A percentile compares a stretch with the other conserved stretches of the same genome.
Conservation (phyloP, 2,113 vertebrate species). For the Fregetta grallaria region DNA sequence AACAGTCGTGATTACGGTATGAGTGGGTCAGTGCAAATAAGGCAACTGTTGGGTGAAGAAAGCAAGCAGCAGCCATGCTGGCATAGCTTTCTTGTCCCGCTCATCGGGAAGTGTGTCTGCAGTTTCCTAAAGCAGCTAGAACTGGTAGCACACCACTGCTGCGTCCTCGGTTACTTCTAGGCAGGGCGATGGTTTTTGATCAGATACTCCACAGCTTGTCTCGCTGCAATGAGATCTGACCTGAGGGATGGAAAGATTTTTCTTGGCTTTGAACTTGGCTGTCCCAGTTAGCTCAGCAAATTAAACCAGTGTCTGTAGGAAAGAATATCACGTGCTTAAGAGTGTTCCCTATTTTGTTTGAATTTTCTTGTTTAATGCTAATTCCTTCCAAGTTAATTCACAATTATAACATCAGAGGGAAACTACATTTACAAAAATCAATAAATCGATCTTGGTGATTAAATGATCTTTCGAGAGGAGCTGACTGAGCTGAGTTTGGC, state of each 20-base stretch:
- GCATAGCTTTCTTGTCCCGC: accelerated
- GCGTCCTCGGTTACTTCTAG: neutral
- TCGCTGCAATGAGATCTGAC: neutral
- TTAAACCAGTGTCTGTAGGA: neutral
- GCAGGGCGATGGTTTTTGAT: neutral
- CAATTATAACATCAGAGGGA: neutral
- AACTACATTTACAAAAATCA: neutral
- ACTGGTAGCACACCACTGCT: neutral
- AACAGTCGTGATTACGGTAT: accelerated
- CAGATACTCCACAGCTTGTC: neutral
- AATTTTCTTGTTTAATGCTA: neutral
- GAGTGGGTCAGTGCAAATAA: neutral
- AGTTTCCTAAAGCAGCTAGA: neutral
- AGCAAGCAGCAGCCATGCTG: neutral
- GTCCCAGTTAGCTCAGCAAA: neutral
- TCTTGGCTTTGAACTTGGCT: neutral
- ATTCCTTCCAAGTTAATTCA: neutral
- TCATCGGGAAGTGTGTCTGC: neutral
- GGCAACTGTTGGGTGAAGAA: neutral
- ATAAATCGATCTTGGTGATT: neutral
- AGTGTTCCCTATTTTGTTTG: neutral
- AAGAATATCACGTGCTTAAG: neutral
- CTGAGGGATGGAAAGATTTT: neutral
- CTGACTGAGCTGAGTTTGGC: neutral
- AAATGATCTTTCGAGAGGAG: neutral